Conservation (phyloP, 2,888 invertebrate species). For the Frankliniella intonsa region DNA sequence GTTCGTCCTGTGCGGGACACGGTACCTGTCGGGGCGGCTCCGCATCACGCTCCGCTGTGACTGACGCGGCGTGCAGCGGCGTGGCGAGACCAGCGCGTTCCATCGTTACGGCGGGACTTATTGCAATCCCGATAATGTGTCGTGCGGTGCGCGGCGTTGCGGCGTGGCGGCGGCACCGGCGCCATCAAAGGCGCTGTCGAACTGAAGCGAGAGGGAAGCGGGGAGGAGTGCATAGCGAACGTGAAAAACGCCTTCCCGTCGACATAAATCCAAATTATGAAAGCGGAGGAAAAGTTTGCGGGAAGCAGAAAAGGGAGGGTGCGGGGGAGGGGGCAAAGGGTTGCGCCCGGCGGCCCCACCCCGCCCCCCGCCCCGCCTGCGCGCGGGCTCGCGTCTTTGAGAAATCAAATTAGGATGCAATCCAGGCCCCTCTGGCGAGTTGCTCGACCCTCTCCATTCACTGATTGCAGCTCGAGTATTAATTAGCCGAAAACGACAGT, state of each 20-base stretch:
- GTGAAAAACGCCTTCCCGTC: not conserved
- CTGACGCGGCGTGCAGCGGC: too few species aligned
- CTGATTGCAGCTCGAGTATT: not conserved
- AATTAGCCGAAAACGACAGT: not conserved
- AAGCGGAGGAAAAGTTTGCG: not conserved
- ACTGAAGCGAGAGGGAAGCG: not conserved
- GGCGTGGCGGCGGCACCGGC: not conserved
- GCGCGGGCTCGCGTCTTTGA: not conserved
- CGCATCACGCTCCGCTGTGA: too few species aligned
- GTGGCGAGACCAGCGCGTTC: too few species aligned
- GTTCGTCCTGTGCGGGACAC: too few species aligned
- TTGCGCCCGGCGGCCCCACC: not conserved
- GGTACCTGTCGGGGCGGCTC: too few species aligned
- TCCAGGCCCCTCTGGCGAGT: not conserved
- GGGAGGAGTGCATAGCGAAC: too few species aligned
- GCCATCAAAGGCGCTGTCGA: not conserved
- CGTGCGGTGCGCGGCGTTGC: not conserved
- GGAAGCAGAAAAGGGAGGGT: not conserved
- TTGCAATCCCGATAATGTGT: too few species aligned
- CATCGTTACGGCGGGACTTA: too few species aligned
- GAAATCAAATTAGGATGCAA: slow-evolving; percentile 10
- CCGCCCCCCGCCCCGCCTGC: not conserved
- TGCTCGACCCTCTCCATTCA: not conserved
- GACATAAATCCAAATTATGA: slow-evolving; percentile 1
- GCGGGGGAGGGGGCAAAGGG: not conserved